Base-by-base conservation (phyloP, 2,113 vertebrate genomes). In the Panurus biarmicus region DNA sequence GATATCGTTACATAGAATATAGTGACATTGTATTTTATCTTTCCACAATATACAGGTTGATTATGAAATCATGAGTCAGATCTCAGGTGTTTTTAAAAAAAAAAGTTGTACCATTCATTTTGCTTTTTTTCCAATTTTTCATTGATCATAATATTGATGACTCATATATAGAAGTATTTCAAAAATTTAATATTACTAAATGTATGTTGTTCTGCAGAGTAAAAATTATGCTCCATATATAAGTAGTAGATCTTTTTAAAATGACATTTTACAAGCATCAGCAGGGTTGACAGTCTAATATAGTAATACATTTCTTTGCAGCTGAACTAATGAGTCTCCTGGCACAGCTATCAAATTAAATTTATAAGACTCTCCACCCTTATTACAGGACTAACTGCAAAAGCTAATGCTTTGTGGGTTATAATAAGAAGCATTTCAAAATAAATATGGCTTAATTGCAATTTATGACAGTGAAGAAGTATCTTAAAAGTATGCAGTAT, bases 321-420 rank as follows among this genome's bases (percentile, higher is more conserved):
- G 96, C 95, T 95, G 90, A 98, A 98, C 97, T 98, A 98, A 98
- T 97, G 96, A 97, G 96, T 92, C 97, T 97, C 97, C 91, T 95
- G 96, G 97, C 90, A 94, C 84, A 97, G 96, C 95, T 96, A 97
- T 97, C 97, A 97, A 97, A 98, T 97, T 97, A 98, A 97, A 98
- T 98, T 97, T 98, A 97, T 97, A 98, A 97, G 96, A 97, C 96
- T 98, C 97, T 97, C 94, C 89, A 97, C 95, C 94, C 96, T 97
- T 97, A 97, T 97, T 97, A 98, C 64, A 96, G 80, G 71, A 87
- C 95, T 97, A 97, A 97, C 93, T 38, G 65, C 96, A 95, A 96
- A 97, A 97, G 75, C 82, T 93, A 91, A 89, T 80, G 40, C 90
- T 97, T 96, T 93, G 87, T 90, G 76, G 83, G 82, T 96, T 98